Percentiles rank a stretch among this genome's conserved stretches.
Conservation (phyloP, 2,888 invertebrate genomes). For the Sarcophaga variegata region DNA sequence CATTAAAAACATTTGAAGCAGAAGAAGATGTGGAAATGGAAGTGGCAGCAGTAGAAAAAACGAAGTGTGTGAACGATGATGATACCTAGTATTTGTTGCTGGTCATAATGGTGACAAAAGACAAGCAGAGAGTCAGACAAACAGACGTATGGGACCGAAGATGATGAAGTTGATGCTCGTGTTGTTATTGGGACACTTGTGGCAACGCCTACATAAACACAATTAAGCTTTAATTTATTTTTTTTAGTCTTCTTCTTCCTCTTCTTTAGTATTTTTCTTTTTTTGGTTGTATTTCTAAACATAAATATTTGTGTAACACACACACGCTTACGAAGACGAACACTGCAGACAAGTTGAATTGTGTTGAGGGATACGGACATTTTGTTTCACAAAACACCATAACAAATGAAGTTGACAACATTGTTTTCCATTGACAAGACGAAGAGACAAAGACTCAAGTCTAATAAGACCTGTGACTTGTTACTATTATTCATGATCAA, state of each 20-base stretch:
- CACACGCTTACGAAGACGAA: background rate
- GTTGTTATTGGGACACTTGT: constrained; percentile 65
- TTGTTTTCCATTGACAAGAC: background rate
- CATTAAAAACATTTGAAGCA: constrained; percentile 13
- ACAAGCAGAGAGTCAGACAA: background rate
- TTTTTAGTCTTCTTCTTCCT: background rate
- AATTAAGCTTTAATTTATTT: constrained; percentile 60
- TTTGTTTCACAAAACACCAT: constrained; percentile 35
- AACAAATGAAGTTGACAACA: constrained; percentile 64
- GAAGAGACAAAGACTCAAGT: background rate
- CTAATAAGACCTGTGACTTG: background rate
- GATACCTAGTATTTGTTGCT: constrained; percentile 43
- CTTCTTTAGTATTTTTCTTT: background rate
- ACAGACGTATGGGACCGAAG: constrained; percentile 11
- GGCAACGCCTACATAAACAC: constrained; percentile 69
- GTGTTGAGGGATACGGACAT: constrained; percentile 44
- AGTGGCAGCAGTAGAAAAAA: background rate
- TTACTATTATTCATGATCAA: constrained; percentile 6
- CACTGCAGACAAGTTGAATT: background rate
- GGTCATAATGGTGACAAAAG: constrained; percentile 12
- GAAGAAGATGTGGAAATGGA: background rate
- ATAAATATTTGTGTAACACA: constrained; percentile 26
- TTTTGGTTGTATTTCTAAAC: constrained; percentile 29
- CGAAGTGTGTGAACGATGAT: constrained; percentile 25
- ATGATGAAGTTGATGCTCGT: constrained; percentile 38